Conservation (phyloP, 2,113 vertebrate genomes). For the Empidonax alnorum region DNA sequence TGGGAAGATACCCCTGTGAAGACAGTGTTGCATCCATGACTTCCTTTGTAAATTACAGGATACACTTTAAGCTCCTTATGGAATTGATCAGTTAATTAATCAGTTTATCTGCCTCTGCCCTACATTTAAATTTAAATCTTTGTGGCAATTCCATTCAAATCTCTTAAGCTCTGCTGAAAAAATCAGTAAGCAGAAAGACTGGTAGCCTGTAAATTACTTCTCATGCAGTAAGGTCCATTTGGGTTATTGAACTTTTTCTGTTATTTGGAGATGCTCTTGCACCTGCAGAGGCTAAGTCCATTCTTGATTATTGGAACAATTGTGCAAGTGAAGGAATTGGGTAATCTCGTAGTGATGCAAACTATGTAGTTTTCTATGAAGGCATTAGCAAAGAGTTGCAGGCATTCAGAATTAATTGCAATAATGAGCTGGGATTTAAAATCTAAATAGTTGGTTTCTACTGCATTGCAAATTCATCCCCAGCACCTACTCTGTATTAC, state of each 20-base stretch:
- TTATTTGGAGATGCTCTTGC: slow-evolving; percentile 3
- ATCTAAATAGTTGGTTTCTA: background rate
- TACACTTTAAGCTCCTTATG: background rate
- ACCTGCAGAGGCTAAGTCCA: slow-evolving; percentile 5
- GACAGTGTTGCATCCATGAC: background rate
- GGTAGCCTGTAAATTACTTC: background rate
- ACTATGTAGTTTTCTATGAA: slow-evolving; percentile 1
- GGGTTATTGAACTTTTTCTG: background rate
- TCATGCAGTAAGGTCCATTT: background rate
- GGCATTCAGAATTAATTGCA: slow-evolving; percentile 11
- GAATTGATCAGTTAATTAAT: slow-evolving; percentile 63
- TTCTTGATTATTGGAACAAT: slow-evolving; percentile 8
- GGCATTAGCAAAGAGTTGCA: background rate
- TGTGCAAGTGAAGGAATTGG: slow-evolving; percentile 22
- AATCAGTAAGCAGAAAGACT: background rate
- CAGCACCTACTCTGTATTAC: background rate
- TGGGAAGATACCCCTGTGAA: background rate
- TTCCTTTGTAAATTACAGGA: slow-evolving; percentile 10
- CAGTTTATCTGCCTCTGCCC: slow-evolving; percentile 50
- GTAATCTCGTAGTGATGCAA: slow-evolving; percentile 10
- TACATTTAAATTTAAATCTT: slow-evolving; percentile 29
- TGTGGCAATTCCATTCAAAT: slow-evolving; percentile 5
- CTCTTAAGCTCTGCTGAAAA: slow-evolving; percentile 22
- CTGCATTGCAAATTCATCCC: background rate
- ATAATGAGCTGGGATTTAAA: slow-evolving; percentile 21